phyloP scores from a whole-genome alignment of 2,797 vertebrate genomes.

The Florisuga fusca region DNA sequence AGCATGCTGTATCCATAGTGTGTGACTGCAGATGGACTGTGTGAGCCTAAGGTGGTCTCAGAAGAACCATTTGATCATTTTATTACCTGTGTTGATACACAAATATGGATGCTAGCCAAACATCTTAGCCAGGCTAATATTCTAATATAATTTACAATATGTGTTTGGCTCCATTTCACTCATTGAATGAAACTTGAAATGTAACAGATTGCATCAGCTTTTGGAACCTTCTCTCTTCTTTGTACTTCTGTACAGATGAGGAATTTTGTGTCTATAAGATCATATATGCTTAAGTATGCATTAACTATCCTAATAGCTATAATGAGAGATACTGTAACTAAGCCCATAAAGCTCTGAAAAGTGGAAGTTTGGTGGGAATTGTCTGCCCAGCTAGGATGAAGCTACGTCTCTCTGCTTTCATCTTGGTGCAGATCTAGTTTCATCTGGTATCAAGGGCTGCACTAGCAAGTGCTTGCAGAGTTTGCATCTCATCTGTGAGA shows the following conservation, averaged over 20 bases:
- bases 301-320: background rate
- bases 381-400: background rate
- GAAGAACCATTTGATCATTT: conserved; percentile 71
- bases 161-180: conserved; percentile 58
- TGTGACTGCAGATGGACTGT: conserved; percentile 69
- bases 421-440: background rate
- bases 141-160: conserved; percentile 63
- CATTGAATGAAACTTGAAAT: conserved; percentile 45
- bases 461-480: background rate
- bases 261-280: background rate
- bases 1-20: conserved; percentile 43
- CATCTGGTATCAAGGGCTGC: background rate
- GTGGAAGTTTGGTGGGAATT: background rate
- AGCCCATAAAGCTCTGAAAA: background rate
- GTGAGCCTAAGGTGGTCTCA: conserved; percentile 58
- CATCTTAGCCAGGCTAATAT: conserved; percentile 63
- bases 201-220: conserved; percentile 38
- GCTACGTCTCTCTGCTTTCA: background rate
- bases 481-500: background rate
- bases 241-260: conserved; percentile 15
- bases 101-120: conserved; percentile 70
- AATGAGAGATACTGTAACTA: background rate
- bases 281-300: background rate
- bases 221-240: background rate
- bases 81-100: conserved; percentile 70